phyloP scores from a whole-genome alignment of 2,113 vertebrate genomes.

The Otus sunia region DNA sequence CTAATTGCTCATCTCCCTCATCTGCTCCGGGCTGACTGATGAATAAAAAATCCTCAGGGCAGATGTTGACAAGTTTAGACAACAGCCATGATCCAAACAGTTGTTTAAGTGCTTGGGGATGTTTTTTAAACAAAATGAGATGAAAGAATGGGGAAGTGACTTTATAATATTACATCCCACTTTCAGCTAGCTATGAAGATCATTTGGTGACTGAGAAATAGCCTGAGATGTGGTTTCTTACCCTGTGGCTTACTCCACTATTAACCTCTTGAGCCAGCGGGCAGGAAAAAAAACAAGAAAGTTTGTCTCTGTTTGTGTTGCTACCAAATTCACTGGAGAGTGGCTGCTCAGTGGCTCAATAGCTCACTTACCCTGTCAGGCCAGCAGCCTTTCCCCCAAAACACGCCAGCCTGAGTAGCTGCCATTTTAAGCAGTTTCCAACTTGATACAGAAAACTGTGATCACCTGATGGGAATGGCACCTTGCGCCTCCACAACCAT shows the following conservation, averaged over 20 bases:
- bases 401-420: neutral
- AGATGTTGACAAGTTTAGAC: neutral
- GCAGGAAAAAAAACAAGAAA: neutral
- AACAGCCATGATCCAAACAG: neutral
- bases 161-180: neutral
- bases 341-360: neutral
- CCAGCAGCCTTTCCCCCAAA: neutral
- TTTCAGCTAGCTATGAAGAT: neutral
- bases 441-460: neutral
- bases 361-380: neutral
- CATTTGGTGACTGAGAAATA: neutral
- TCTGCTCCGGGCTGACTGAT: neutral
- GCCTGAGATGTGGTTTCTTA: neutral
- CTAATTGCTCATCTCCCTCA: neutral
- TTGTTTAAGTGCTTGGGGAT: neutral
- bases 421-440: neutral
- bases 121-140: neutral
- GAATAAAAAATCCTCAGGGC: neutral
- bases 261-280: neutral
- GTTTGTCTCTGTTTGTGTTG: neutral
- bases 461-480: neutral
- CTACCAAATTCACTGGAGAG: neutral
- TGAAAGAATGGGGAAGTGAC: neutral
- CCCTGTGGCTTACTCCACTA: neutral
- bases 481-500: neutral